Base-by-base conservation (phyloP, 37 sponge, comb jelly and placozoan species). In the Crambe crambe region DNA sequence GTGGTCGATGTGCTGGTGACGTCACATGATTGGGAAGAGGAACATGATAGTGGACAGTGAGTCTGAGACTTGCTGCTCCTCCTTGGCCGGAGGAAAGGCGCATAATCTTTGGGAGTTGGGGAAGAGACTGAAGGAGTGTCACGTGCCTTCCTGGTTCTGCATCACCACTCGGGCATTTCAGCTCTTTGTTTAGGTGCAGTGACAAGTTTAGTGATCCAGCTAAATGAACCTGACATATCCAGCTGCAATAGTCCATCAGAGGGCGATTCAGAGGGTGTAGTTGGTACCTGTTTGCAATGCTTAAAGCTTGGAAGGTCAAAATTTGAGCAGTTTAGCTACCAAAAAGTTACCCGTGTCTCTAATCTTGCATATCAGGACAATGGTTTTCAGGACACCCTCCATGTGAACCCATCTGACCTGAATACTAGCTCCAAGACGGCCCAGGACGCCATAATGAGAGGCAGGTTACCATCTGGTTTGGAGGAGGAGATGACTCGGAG, bases 81-180 rank as follows among this genome's bases (percentile, higher is more conserved):
- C 42, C 0, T 73, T 74, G 37, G 89, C 64, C 6, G 95, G 95
- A 23, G 95, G 95, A 29, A 94, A 94, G 58, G 91, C 91, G 30
- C 58, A 58, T 23, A 94, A 94, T 56, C 68, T 94, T 1, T 94
- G 95, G 93, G 30, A 78, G 42, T 68, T 92, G 70, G 70, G 81
- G n/a, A 36, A 56, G 42, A 43, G 15, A 25, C 66, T 65, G 66
- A 78, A 36, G 31, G 40, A 38, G 54, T 60, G 68, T 34, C 80
- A 29, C 12, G 91, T 94, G 0, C 95, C 95, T 35, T 37, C 39
- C 0, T 94, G 95, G 95, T 90, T 94, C 76, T 84, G 88, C 27
- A 32, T 94, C 66, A 90, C 95, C 27, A 81, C 95, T 1, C 35
- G 44, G 2, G 88, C 82, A 0, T 94, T 94, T 69, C 22, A 56